Conservation (phyloP, 2,797 vertebrate genomes). For the Enteromius afrohamiltoni region DNA sequence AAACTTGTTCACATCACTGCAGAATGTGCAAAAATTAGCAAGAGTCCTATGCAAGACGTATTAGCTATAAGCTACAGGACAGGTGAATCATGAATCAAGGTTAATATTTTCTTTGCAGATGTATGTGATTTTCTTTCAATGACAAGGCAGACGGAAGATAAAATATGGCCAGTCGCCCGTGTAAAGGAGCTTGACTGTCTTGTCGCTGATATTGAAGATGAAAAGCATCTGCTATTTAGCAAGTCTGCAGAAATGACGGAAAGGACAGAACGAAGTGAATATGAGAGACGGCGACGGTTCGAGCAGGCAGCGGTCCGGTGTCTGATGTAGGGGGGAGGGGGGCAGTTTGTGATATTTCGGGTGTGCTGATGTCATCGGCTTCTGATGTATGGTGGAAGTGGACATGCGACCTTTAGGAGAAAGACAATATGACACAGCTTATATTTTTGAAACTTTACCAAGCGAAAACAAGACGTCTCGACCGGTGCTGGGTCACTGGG, state of each 20-base stretch:
- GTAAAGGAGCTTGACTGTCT: constrained; percentile 11
- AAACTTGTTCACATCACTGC: background rate
- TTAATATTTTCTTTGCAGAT: background rate
- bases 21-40: background rate
- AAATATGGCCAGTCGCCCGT: constrained; percentile 7
- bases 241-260: constrained; percentile 1
- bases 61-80: background rate
- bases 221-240: constrained; percentile 5
- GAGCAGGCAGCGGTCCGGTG: constrained; percentile 31
- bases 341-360: constrained; percentile 1
- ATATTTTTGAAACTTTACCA: constrained; percentile 27
- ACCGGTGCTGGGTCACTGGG: constrained; percentile 30
- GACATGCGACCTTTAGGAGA: constrained; percentile 28
- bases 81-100: background rate
- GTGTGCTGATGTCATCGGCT: constrained; percentile 21
- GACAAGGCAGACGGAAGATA: background rate
- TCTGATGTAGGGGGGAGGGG: background rate
- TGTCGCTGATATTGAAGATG: background rate
- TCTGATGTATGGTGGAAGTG: constrained; percentile 30
- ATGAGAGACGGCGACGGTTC: constrained; percentile 8
- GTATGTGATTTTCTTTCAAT: background rate
- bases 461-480: constrained; percentile 8
- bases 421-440: constrained; percentile 30
- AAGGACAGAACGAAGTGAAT: constrained; percentile 11
- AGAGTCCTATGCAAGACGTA: background rate